Evolutionary conservation across 2,888 invertebrate species (phyloP), one percentile per base, ranked within the genome.

Genomic region (Drosophila aldrichi): DNA sequence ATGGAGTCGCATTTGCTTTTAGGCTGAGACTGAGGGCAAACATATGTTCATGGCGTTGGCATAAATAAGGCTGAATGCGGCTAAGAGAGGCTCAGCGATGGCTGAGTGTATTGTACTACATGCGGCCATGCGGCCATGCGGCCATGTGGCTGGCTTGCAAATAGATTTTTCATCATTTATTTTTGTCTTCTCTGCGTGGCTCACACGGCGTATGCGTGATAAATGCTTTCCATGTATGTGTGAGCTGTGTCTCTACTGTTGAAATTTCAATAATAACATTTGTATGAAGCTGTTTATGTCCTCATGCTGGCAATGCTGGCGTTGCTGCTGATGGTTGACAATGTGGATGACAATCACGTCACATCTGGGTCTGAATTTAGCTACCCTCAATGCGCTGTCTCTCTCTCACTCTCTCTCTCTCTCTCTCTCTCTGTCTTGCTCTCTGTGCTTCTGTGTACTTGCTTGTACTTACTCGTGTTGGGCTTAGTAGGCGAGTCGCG

Each of bases 241-340:
- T 66, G 72, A 40, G 73, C 20, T 73, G 52, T 54, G 67, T 61
- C 51, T 61, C 22, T 32, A 61, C 68, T 74, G 70, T 74, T 78
- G 71, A 87, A 87, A 86, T 88, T 87, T 84, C 89, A 88, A 87
- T 87, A 88, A 87, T 79, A 87, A 87, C 81, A 81, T 81, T 89
- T 87, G 87, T 82, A 88, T 87, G 79, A 83, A 87, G 87, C 85
- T 87, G 89, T 87, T 89, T 82, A 88, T 88, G 74, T 69, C 61
- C 65, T 54, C 43, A 34, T 58, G 57, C 49, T 56, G 49, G 36
- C n/a, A 16, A 38, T 38, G 36, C 16, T 16, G 52, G 22, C 52
- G 58, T 55, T 64, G 65, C 52, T 65, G 52, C 18, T 51, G 55
- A 12, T 66, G 49, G 43, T 63, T 84, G 71, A 85, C 85, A 84